Evolutionary conservation across 2,888 invertebrate genomes (phyloP).

Genomic region (Tholera decimalis): DNA sequence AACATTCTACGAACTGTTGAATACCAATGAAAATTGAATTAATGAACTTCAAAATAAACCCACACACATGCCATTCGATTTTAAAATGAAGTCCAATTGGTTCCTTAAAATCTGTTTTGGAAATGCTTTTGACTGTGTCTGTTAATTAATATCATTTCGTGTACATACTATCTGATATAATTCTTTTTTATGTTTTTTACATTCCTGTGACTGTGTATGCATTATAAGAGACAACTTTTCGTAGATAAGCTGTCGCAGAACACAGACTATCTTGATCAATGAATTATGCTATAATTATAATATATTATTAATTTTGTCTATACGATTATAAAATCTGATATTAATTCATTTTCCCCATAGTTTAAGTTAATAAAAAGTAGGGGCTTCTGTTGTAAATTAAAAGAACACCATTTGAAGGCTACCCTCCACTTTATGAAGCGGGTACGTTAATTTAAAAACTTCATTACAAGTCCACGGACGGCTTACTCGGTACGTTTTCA

Average conservation of each 20-base stretch:
- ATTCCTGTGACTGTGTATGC: too few relatives aligned
- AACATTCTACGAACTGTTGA: background rate
- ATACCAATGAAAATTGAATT: background rate
- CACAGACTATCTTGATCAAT: background rate
- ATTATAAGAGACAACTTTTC: too few relatives aligned
- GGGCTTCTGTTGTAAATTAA: slow-evolving; percentile 76
- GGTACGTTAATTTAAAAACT: slow-evolving; percentile 82
- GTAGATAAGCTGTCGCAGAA: too few relatives aligned
- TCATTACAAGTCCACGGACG: slow-evolving; percentile 80
- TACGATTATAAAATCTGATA: background rate
- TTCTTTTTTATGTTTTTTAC: too few relatives aligned
- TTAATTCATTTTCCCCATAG: slow-evolving; percentile 23
- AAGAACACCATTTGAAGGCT: slow-evolving; percentile 78
- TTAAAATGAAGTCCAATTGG: background rate
- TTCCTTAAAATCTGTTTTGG: background rate
- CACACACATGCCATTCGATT: background rate
- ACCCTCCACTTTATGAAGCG: slow-evolving; percentile 75
- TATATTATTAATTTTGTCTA: background rate
- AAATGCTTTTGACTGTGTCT: background rate
- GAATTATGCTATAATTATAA: too few relatives aligned
- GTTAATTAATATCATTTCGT: background rate
- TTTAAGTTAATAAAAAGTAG: slow-evolving; percentile 59
- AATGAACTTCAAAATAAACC: background rate
- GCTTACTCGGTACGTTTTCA: slow-evolving; percentile 60
- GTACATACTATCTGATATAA: too few relatives aligned